Conservation (phyloP, 2,113 vertebrate species). For the Echinops telfairi region DNA sequence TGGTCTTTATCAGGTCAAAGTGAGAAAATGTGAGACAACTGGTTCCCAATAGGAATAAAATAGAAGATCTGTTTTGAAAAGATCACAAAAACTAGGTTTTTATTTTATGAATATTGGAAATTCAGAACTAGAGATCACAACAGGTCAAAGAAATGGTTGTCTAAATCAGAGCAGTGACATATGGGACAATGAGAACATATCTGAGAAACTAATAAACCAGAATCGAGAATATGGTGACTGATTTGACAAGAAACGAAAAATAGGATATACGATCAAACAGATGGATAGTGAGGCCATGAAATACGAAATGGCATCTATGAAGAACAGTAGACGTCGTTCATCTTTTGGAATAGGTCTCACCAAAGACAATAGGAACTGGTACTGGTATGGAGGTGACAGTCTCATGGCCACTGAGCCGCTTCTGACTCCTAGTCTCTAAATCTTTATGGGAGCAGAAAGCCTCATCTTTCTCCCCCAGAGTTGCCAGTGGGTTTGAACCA, state of each 20-base stretch:
- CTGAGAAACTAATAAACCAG: neutral
- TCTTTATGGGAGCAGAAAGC: too few relatives aligned
- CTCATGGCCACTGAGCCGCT: too few relatives aligned
- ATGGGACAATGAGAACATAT: neutral
- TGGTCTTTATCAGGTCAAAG: neutral
- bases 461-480: too few relatives aligned
- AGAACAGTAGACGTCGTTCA: neutral
- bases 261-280: conserved; percentile 7
- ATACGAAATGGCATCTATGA: neutral
- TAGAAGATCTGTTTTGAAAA: neutral
- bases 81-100: neutral
- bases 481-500: too few relatives aligned
- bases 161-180: neutral
- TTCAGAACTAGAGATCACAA: neutral
- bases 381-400: neutral
- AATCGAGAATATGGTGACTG: conserved; percentile 14
- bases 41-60: conserved; percentile 6
- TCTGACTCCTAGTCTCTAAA: too few relatives aligned
- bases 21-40: neutral
- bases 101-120: conserved; percentile 42
- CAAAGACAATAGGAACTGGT: neutral
- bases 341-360: neutral
- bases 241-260: neutral
- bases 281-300: neutral
- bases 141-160: neutral